phyloP scores from a whole-genome alignment of 2,113 vertebrate species.

The Rhinolophus sinicus region DNA sequence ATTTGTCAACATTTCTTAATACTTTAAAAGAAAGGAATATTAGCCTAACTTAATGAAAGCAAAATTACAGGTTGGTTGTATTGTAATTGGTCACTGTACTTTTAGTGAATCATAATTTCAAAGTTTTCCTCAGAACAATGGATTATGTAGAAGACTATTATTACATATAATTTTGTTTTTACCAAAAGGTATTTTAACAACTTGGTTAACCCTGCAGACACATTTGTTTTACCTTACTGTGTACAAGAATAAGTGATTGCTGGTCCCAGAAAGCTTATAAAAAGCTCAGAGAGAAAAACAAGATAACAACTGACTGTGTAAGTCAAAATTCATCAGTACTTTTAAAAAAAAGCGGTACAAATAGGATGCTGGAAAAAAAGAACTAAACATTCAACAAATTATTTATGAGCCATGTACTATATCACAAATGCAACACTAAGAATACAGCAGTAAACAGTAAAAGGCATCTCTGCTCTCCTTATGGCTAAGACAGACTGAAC shows the following conservation, averaged over 20 bases:
- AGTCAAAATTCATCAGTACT: background rate
- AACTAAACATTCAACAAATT: constrained; percentile 1
- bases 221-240: background rate
- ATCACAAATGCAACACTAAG: background rate
- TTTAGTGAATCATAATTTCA: constrained; percentile 37
- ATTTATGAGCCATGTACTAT: background rate
- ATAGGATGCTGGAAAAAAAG: background rate
- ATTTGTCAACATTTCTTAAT: constrained; percentile 17
- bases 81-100: background rate
- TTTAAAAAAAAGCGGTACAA: background rate
- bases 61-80: background rate
- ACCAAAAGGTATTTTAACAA: constrained; percentile 36
- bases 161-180: constrained; percentile 4
- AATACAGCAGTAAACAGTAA: constrained; percentile 17
- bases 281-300: background rate
- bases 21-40: constrained; percentile 27
- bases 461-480: background rate
- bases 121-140: constrained; percentile 35
- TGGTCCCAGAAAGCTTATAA: background rate
- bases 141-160: constrained; percentile 31
- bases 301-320: background rate
- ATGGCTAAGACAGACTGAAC: background rate
- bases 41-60: constrained; percentile 43
- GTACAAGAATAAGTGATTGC: background rate
- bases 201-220: background rate